A percentile compares a stretch with the other conserved stretches of the same genome.
phyloP scores from a whole-genome alignment of 2,797 vertebrate genomes.

The Galaxias olidus region DNA sequence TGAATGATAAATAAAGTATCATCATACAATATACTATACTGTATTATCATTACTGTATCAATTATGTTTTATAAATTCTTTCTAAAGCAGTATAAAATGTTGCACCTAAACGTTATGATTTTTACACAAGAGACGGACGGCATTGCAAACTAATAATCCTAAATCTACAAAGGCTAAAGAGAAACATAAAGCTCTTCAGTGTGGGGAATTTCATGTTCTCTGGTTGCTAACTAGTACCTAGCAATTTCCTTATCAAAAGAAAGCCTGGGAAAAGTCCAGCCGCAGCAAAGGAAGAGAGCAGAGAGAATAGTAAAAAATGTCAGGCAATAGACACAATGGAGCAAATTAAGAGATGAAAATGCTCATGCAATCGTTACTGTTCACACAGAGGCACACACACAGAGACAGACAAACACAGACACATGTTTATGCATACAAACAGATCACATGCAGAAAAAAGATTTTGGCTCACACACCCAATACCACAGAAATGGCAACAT shows the following conservation, averaged over 20 bases:
- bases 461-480: background rate
- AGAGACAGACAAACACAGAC: background rate
- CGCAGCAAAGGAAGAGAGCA: conserved; percentile 62
- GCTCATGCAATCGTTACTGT: conserved; percentile 46
- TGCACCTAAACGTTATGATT: too few relatives aligned
- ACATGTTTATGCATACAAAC: conserved; percentile 18
- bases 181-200: conserved; percentile 69
- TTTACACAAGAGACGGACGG: too few relatives aligned
- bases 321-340: conserved; percentile 67
- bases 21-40: too few relatives aligned
- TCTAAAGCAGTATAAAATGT: too few relatives aligned
- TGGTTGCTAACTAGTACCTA: conserved; percentile 89
- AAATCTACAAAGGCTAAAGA: conserved; percentile 45
- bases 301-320: conserved; percentile 64
- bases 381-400: conserved; percentile 11
- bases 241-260: conserved; percentile 99
- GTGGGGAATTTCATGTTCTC: conserved; percentile 77
- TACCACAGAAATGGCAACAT: background rate
- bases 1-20: too few relatives aligned
- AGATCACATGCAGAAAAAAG: too few relatives aligned
- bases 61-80: too few relatives aligned
- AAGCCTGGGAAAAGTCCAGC: conserved; percentile 87
- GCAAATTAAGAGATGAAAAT: conserved; percentile 49
- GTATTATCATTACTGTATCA: too few relatives aligned
- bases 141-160: background rate